A percentile compares a stretch with the other conserved stretches of the same genome.
These are phyloP conservation scores for Vanacampus margaritifer DNA, from an alignment of 2,113 vertebrate species.

Conservation along the genomic window DNA sequence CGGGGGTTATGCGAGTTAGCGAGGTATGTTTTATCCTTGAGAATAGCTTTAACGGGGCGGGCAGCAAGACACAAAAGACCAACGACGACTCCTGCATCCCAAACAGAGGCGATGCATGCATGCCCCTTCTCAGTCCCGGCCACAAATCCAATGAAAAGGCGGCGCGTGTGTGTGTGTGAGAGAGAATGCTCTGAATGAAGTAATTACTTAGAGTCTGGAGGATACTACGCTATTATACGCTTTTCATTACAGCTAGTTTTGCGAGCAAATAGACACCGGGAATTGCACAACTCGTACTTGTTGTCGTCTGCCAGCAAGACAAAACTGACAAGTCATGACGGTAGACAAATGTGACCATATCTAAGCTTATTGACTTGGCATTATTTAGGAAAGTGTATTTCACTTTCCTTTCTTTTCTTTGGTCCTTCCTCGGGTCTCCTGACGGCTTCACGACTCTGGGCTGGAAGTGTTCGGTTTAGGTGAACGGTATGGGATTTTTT, in stretches of 20 bases:
- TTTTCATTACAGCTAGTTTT: constrained; percentile 51
- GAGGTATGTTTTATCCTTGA: constrained; percentile 46
- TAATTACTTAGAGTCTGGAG: constrained; percentile 57
- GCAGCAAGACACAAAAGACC: constrained; percentile 34
- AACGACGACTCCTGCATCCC: constrained; percentile 44
- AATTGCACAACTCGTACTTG: constrained; percentile 47
- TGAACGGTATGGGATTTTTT: too few relatives aligned
- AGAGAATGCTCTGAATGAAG: constrained; percentile 58
- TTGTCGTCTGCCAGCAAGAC: neutral
- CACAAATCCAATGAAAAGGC: constrained; percentile 11
- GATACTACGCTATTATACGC: constrained; percentile 49
- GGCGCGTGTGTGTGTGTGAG: constrained; percentile 13
- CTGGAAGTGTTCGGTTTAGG: too few relatives aligned
- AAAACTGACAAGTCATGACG: neutral
- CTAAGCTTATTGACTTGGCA: too few relatives aligned
- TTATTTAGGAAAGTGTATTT: too few relatives aligned
- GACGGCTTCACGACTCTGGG: too few relatives aligned
- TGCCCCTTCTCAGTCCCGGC: constrained; percentile 25
- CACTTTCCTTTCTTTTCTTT: too few relatives aligned
- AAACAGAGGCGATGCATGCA: constrained; percentile 38
- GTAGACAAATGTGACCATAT: neutral
- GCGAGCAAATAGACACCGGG: constrained; percentile 60
- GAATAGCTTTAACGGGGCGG: constrained; percentile 35
- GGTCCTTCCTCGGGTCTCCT: too few relatives aligned
- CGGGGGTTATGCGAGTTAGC: constrained; percentile 4